A percentile compares a stretch with the other conserved stretches of the same genome.
Evolutionary conservation across 2,113 vertebrate species (phyloP).

Genomic region (Vanacampus margaritifer): DNA sequence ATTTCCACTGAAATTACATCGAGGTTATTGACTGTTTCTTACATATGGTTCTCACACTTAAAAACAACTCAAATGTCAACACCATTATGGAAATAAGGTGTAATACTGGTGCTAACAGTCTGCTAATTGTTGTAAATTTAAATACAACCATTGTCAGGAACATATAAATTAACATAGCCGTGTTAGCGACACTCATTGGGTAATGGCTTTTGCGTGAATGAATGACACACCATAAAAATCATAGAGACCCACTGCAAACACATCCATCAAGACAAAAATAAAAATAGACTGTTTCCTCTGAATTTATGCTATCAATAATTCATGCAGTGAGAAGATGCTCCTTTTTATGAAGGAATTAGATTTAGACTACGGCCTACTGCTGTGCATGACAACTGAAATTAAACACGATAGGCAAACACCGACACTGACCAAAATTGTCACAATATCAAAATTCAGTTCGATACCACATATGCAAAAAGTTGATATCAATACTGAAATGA

Average conservation of each 20-base stretch:
- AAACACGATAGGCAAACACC: constrained; percentile 58
- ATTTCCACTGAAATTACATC: constrained; percentile 33
- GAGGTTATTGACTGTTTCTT: constrained; percentile 11
- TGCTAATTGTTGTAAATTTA: not conserved
- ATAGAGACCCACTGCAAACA: constrained; percentile 41
- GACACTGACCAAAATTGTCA: constrained; percentile 31
- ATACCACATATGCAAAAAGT: too few relatives aligned
- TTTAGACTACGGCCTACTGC: constrained; percentile 48
- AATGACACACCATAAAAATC: constrained; percentile 2
- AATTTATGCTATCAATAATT: constrained; percentile 69
- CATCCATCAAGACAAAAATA: constrained; percentile 57
- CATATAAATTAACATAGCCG: not conserved
- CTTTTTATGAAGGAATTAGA: constrained; percentile 69
- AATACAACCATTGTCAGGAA: not conserved
- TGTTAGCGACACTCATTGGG: too few relatives aligned
- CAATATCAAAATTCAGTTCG: not conserved
- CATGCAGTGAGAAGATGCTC: constrained; percentile 48
- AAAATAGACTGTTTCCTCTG: constrained; percentile 61
- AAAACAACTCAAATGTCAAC: not conserved
- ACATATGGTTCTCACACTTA: not conserved
- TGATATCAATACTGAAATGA: not conserved
- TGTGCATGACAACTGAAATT: constrained; percentile 50
- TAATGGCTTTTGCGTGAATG: not conserved
- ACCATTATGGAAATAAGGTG: too few relatives aligned
- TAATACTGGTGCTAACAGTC: not conserved